These are phyloP conservation scores for Okamejei kenojei DNA, from an alignment of 2,797 vertebrate species.

Conservation along the genomic window DNA sequence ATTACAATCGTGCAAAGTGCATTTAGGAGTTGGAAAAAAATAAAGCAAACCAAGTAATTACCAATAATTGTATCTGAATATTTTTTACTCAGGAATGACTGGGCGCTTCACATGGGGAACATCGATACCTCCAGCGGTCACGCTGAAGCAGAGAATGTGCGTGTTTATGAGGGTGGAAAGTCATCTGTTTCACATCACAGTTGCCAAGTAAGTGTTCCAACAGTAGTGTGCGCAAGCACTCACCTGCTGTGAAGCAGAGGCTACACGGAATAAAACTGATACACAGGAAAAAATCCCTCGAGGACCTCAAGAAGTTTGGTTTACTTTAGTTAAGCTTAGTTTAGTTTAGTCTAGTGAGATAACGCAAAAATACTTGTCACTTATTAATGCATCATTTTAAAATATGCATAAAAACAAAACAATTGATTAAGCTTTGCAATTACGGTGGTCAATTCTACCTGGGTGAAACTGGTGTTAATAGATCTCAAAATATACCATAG, in stretches of 20 bases:
- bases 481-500: not conserved
- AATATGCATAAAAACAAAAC: too few relatives aligned
- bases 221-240: too few relatives aligned
- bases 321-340: too few relatives aligned
- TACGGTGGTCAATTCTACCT: too few relatives aligned
- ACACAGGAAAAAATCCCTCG: not conserved
- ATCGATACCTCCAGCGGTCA: not conserved
- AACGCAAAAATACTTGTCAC: too few relatives aligned
- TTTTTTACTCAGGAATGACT: not conserved
- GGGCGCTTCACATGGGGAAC: not conserved
- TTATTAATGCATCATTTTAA: too few relatives aligned
- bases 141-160: not conserved
- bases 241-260: not conserved
- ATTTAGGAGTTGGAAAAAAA: not conserved
- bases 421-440: too few relatives aligned
- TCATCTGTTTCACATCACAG: conserved; percentile 1
- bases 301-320: not conserved
- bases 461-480: too few relatives aligned
- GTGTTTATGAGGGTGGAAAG: not conserved
- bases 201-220: not conserved
- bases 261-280: not conserved
- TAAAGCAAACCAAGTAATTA: not conserved
- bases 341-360: too few relatives aligned
- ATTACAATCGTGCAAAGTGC: not conserved
- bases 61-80: not conserved